Evolutionary conservation across 2,888 invertebrate genomes (phyloP), one percentile per base, ranked within the genome.

Genomic region (Lepidochrysops patricia): DNA sequence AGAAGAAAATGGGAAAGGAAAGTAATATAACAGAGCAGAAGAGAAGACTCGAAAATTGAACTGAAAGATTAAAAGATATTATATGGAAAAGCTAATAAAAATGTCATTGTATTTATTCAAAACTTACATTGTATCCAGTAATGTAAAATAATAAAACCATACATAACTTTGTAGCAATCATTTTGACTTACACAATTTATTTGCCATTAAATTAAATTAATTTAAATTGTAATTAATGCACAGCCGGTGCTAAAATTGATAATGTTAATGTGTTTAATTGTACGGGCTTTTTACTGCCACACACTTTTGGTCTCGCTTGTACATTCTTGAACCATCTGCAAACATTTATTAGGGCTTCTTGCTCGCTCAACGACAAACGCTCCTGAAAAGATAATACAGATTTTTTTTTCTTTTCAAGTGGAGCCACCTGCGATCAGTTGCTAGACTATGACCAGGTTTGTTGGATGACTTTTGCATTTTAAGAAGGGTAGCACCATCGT

Each of bases 281-380:
- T 23, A 88, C 66, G 0, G 84, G 83, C 1, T 76, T 68, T 52
- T 74, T 70, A 58, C 64, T 73, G 0, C 71, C 67, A 64, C 93
- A 90, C n/a, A 94, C 82, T 72, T 85, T 89, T 0, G 91, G 89
- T 62, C 93, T 91, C 62, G 93, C 92, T 72, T 95, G 95, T 61
- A 96, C 80, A 72, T 95, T 94, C 75, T 93, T 94, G 67, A 92
- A 94, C 95, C 95, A 95, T 68, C 95, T 89, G 48, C 94, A 94
- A 0, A 95, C 77, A 74, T 95, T 91, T 25, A 94, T 72, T 63
- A 92, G 89, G 58, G 91, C 91, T 70, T 94, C 95, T 70, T 93
- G 93, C 58, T 94, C 94, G 62, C 90, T 79, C 25, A 91, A 83
- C 7, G 91, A 89, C 12, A 95, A 82, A 15, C 90, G 89, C 70